Conservation (phyloP, 2,797 vertebrate species). For the Hydrolagus colliei region DNA sequence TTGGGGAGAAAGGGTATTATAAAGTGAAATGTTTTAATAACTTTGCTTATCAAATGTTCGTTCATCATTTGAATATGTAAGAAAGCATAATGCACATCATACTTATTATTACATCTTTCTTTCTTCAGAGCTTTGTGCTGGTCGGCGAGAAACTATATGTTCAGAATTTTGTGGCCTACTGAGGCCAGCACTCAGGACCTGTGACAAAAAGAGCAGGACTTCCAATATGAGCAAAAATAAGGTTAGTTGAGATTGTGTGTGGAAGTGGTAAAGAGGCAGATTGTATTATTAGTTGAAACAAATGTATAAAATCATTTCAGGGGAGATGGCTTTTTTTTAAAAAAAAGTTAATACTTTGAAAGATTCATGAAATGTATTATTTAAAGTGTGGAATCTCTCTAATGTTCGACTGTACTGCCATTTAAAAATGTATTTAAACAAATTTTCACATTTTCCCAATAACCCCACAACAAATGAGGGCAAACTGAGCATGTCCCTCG, state of each 20-base stretch:
- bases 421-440: neutral
- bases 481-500: neutral
- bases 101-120: neutral
- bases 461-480: neutral
- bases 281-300: neutral
- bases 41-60: too few relatives aligned
- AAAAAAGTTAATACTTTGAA: neutral
- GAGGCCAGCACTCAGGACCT: neutral
- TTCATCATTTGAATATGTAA: too few relatives aligned
- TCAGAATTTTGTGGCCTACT: neutral
- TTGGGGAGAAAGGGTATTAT: too few relatives aligned
- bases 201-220: constrained; percentile 43
- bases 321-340: neutral
- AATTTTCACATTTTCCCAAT: neutral
- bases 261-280: neutral
- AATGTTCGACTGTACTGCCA: too few relatives aligned
- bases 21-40: too few relatives aligned
- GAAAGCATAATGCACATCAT: too few relatives aligned
- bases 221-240: constrained; percentile 47
- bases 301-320: neutral
- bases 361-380: too few relatives aligned
- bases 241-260: constrained; percentile 50
- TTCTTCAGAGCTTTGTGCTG: neutral
- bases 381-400: too few relatives aligned
- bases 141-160: neutral